These are phyloP conservation scores for Colostygia pectinataria DNA, from an alignment of 2,888 invertebrate species.

Conservation along the genomic window DNA sequence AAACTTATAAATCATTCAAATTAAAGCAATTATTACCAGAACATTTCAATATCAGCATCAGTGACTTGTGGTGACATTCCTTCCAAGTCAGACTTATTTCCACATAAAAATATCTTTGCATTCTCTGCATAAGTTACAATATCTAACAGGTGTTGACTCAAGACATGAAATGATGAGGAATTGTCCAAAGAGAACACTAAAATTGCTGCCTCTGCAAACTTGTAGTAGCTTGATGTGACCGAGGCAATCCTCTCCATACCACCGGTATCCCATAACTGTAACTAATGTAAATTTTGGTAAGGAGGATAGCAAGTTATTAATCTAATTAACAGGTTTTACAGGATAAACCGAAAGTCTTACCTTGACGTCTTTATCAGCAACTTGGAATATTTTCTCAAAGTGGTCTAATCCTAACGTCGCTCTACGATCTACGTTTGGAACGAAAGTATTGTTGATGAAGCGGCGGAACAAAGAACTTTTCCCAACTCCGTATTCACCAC, in stretches of 20 bases:
- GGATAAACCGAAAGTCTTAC: slow-evolving; percentile 66
- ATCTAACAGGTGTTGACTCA: slow-evolving; percentile 96
- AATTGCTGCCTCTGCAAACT: slow-evolving; percentile 97
- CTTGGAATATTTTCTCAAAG: slow-evolving; percentile 90
- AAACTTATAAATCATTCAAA: not conserved
- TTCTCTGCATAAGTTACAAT: slow-evolving; percentile 97
- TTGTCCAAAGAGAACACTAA: slow-evolving; percentile 95
- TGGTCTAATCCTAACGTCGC: slow-evolving; percentile 96
- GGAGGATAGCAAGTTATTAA: slow-evolving; percentile 6
- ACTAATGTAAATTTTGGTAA: slow-evolving; percentile 73
- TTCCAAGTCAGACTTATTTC: slow-evolving; percentile 94
- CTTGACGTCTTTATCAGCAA: slow-evolving; percentile 90
- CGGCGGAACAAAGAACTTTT: slow-evolving; percentile 96
- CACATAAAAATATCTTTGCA: slow-evolving; percentile 97
- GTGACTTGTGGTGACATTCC: slow-evolving; percentile 89
- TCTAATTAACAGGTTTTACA: too few relatives aligned
- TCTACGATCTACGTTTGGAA: slow-evolving; percentile 91
- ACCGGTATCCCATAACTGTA: slow-evolving; percentile 98
- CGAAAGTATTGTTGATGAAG: slow-evolving; percentile 94
- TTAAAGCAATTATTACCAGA: slow-evolving; percentile 82
- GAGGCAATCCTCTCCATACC: slow-evolving; percentile 98
- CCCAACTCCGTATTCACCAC: slow-evolving; percentile 98
- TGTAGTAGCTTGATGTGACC: slow-evolving; percentile 97
- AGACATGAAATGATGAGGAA: slow-evolving; percentile 94
- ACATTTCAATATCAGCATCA: slow-evolving; percentile 94